Percentiles rank a stretch among this genome's conserved stretches.
phyloP scores from a whole-genome alignment of 2,888 invertebrate species.

The Desoria tigrina region DNA sequence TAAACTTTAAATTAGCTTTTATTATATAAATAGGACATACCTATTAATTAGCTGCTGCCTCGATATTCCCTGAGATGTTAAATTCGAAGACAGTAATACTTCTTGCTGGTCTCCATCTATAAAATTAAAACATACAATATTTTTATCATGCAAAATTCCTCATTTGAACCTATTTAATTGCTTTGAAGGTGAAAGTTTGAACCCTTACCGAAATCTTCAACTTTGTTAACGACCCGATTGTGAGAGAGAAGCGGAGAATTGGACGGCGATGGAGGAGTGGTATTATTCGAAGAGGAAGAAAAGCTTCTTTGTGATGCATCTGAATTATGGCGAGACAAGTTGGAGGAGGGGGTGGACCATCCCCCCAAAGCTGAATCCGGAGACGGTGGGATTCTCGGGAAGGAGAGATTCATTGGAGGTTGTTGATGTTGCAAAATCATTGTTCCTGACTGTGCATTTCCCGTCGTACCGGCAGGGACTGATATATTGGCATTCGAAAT shows the following conservation, averaged over 20 bases:
- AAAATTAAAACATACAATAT: background rate
- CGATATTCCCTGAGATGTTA: slow-evolving; percentile 53
- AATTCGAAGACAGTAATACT: slow-evolving; percentile 54
- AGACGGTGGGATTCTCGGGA: slow-evolving; percentile 53
- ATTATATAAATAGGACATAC: slow-evolving; percentile 34
- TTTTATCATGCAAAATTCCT: no score
- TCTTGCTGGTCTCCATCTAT: slow-evolving; percentile 52
- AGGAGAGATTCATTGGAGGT: slow-evolving; percentile 53
- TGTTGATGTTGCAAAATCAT: slow-evolving; percentile 44
- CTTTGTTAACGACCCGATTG: slow-evolving; percentile 52
- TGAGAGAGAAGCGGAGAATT: slow-evolving; percentile 53
- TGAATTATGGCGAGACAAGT: slow-evolving; percentile 53
- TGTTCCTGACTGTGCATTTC: slow-evolving; percentile 17
- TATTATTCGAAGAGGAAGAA: slow-evolving; percentile 54
- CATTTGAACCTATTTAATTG: background rate
- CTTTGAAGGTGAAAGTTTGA: background rate
- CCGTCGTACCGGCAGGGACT: no score
- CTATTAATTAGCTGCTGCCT: slow-evolving; percentile 54
- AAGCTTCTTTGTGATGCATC: slow-evolving; percentile 53
- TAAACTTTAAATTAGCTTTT: background rate
- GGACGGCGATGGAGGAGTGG: slow-evolving; percentile 53
- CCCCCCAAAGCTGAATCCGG: slow-evolving; percentile 53
- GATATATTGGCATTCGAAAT: background rate
- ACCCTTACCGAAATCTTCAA: slow-evolving; percentile 51
- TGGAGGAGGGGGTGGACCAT: slow-evolving; percentile 53